Evolutionary conservation across 53 echinoderm and acorn worm genomes (phyloP), one percentile per base, ranked within the genome.

Genomic region (Antedon mediterranea): DNA sequence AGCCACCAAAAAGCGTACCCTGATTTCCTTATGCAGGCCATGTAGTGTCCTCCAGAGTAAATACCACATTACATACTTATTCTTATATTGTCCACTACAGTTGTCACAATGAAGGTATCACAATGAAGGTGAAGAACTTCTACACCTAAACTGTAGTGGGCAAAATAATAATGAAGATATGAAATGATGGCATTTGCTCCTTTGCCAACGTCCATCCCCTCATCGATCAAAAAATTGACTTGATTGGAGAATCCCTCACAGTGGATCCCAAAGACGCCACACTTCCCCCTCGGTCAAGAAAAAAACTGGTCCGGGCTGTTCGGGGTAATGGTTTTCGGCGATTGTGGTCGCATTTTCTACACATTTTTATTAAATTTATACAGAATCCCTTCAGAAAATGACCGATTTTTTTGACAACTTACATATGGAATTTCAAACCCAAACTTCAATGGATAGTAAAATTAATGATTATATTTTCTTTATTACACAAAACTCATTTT

Each of bases 71-170:
- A 89, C 32, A 71, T 72, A 81, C 43, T 31, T 79, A 71, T 89
- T 89, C 70, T 89, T 89, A 73, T 89, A 85, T 71, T 85, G 85
- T 14, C 89, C 85, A 29, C 79, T 33, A 80, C 89, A 86, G 74
- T 83, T 86, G 30, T 89, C 83, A 41, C 57, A 57, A 18, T 57
- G 37, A 11, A 37, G 4, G 11, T 37, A n/a, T 89, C 83, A 41
- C 57, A 57, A 18, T 57, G 37, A 11, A 37, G 4, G 11, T 37
- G 37, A 37, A 37, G 80, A 33, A 18, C 74, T 3, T 29, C 70
- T 30, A 85, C 85, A 11, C 83, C 85, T 30, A 85, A 34, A 27
- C 79, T 76, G 80, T 72, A 83, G 43, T 74, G 82, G 6, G 43
- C 78, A 32, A 91, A 85, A 71, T 81, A 88, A 74, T 77, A 71